phyloP scores from a whole-genome alignment of 2,113 vertebrate species.

The Neodon shergylaensis region DNA sequence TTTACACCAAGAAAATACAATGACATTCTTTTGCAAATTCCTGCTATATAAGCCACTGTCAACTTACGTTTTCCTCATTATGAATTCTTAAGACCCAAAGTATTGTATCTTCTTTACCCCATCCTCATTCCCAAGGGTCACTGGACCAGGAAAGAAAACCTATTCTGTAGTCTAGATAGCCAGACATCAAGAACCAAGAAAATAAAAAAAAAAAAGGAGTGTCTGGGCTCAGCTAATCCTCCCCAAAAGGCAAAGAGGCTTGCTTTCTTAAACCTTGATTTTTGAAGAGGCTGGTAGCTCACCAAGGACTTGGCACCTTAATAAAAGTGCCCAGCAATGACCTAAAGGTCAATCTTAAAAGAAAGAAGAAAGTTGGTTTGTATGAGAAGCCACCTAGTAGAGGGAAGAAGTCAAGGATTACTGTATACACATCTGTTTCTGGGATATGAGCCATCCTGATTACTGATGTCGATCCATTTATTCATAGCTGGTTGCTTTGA shows the following conservation, averaged over 20 bases:
- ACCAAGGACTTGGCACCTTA: background rate
- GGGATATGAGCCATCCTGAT: background rate
- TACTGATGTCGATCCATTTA: background rate
- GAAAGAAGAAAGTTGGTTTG: background rate
- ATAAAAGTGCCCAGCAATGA: background rate
- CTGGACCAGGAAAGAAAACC: background rate
- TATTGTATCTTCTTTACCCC: background rate
- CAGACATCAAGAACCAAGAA: conserved; percentile 22
- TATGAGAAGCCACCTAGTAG: background rate
- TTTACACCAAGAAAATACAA: conserved; percentile 62
- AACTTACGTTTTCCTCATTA: background rate
- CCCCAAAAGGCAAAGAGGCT: background rate
- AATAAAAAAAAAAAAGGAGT: background rate
- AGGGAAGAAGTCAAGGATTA: background rate
- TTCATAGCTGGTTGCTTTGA: conserved; percentile 1
- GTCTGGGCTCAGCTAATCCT: background rate
- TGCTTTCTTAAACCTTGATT: background rate
- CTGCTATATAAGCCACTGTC: conserved; percentile 46
- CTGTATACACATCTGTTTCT: background rate
- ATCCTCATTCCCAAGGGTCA: background rate
- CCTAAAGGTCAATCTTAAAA: background rate
- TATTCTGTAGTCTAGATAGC: background rate
- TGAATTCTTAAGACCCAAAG: background rate
- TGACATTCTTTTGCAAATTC: conserved; percentile 60
- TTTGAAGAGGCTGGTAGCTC: background rate